Evolutionary conservation across 2,113 vertebrate species (phyloP), one percentile per base, ranked within the genome.

Genomic region (Helogale parvula): DNA sequence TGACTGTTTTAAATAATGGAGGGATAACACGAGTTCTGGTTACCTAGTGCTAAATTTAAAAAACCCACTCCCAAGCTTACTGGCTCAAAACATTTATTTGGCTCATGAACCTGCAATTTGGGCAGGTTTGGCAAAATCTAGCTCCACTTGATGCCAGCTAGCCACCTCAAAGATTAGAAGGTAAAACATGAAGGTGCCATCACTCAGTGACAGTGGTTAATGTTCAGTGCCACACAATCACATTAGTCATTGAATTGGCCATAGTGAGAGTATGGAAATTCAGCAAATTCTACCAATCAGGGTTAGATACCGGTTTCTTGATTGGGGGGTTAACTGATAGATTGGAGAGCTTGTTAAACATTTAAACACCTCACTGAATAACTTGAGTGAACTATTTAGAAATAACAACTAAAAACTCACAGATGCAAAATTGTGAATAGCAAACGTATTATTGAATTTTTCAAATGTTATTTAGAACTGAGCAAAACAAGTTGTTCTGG

Each of bases 271-370:
- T 66, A 29, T 76, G 16, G 72, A 41, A 95, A 93, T 74, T 74
- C 54, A 91, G 31, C 8, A 88, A 84, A 69, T 12, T 23, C 13
- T 38, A 25, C 27, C 38, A 81, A 85, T 74, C 25, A 68, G n/a
- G 25, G 8, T 45, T 91, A 33, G 27, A 15, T 65, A 83, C 15
- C 8, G 15, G 54, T 57, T 79, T 50, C 33, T 86, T 72, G 16
- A 38, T 63, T 60, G 23, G 13, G 38, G 69, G 50, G 50, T 4
- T 65, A 31, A 72, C 65, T 83, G 74, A 60, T 76, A 77, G 85
- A 60, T 86, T 80, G 50, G n/a, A 90, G 41, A 82, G 12, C 2
- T 90, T 80, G 25, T 90, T 96, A 97, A 97, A 92, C 38, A 92
- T 83, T 97, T 72, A 86, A 93, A 31, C 29, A 92, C 1, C 85